Base-by-base conservation (phyloP, 2,113 vertebrate genomes). In the Athene cunicularia region DNA sequence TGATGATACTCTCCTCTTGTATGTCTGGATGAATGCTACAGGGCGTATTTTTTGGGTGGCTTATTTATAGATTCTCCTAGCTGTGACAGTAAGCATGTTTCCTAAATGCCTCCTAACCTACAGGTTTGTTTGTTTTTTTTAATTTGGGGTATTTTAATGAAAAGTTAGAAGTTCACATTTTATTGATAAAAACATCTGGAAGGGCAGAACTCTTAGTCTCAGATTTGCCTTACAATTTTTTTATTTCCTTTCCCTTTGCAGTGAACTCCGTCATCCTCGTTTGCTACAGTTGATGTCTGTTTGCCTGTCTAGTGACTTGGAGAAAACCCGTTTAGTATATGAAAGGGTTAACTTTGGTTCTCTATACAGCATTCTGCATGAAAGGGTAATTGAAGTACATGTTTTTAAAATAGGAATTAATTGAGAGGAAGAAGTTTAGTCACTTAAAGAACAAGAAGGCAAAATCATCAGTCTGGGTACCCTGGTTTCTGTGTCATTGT, bases 231-330 rank as follows among this genome's bases (percentile, higher is more conserved):
- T 32, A 30, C 9, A 47, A 6, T 10, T 47, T 19, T 68, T 71
- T 52, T 55, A 13, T 26, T 33, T 52, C 81, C 14, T 96, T 32
- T 88, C 12, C 27, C 71, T 63, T 89, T 95, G 75, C 95, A 99
- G 98, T 96, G 97, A 98, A 16, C 96, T 99, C 32, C 96, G 92
- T 8, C 98, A 99, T 73, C 98, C 98, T 14, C 96, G 96, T 79
- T n/a, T 99, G 91, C 97, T 99, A 20, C 98, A 98, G 94, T 3
- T 99, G 95, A 97, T 99, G 98, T 97, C 98, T 14, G 98, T 98
- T 1, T 98, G 98, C 88, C 95, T 98, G 75, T 98, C 98, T 53
- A 93, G 72, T 50, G 97, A 98, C 91, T 91, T 99, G 94, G 88
- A 97, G 86, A 98, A 90, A 90, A 98, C 96, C 15, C 96, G 97